A percentile compares a stretch with the other conserved stretches of the same genome.
Evolutionary conservation across 1,140 invertebrate species (phyloP).

Genomic region (Microplitis demolitor): DNA sequence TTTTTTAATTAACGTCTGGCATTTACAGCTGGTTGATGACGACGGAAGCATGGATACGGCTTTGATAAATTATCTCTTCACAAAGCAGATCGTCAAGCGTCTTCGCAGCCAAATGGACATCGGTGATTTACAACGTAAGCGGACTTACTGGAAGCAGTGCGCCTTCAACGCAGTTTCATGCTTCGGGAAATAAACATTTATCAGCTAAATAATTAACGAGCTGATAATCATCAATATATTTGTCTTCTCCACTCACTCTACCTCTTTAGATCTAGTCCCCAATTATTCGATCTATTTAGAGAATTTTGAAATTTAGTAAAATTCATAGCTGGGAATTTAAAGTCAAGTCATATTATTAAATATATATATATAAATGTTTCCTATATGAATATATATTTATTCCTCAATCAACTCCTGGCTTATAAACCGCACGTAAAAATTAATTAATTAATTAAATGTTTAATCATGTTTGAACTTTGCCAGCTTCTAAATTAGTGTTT

Average conservation of each 20-base stretch:
- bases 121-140: conserved; percentile 64
- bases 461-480: too few relatives aligned
- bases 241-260: background rate
- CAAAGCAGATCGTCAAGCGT: conserved; percentile 64
- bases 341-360: too few relatives aligned
- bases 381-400: background rate
- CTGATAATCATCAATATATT: background rate
- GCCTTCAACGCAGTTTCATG: conserved; percentile 71
- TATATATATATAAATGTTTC: background rate
- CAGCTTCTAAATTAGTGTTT: too few relatives aligned
- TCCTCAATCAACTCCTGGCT: background rate
- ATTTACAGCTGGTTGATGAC: conserved; percentile 55
- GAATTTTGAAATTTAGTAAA: background rate
- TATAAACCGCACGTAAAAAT: too few relatives aligned
- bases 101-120: conserved; percentile 60
- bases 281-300: too few relatives aligned
- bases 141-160: conserved; percentile 70
- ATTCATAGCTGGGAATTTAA: too few relatives aligned
- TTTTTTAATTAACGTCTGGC: background rate
- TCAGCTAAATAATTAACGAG: background rate
- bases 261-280: background rate
- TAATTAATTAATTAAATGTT: too few relatives aligned
- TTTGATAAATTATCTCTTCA: conserved; percentile 66
- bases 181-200: conserved; percentile 60
- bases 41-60: conserved; percentile 63